Evolutionary conservation across 2,797 vertebrate species (phyloP).

Genomic region (Heliangelus exortis): DNA sequence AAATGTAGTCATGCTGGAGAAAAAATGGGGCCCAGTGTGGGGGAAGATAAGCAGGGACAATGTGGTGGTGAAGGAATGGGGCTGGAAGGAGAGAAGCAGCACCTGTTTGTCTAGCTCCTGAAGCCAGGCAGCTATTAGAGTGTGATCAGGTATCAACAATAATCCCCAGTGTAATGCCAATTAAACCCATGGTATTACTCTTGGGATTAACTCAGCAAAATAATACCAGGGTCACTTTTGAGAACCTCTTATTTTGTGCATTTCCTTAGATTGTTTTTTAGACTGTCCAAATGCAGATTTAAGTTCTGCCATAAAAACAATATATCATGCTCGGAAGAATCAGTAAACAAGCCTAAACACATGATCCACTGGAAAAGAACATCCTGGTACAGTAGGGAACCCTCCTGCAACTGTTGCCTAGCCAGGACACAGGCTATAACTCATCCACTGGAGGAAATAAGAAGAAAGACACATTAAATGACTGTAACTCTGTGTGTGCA

Average conservation of each 20-base stretch:
- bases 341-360: neutral
- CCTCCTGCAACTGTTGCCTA: neutral
- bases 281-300: neutral
- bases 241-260: neutral
- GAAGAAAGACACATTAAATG: neutral
- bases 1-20: neutral
- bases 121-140: neutral
- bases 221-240: neutral
- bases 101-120: neutral
- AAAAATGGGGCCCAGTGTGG: neutral
- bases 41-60: neutral
- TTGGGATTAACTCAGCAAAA: neutral
- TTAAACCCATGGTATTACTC: neutral
- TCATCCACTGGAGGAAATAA: neutral
- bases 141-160: neutral
- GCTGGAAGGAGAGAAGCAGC: neutral
- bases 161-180: slow-evolving; percentile 6
- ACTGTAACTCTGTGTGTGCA: neutral
- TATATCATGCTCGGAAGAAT: neutral
- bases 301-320: neutral
- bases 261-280: neutral
- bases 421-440: neutral
- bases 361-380: neutral
- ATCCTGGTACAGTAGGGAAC: neutral
- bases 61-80: neutral